Base-by-base conservation (phyloP, 2,113 vertebrate species). In the Podarcis raffonei region DNA sequence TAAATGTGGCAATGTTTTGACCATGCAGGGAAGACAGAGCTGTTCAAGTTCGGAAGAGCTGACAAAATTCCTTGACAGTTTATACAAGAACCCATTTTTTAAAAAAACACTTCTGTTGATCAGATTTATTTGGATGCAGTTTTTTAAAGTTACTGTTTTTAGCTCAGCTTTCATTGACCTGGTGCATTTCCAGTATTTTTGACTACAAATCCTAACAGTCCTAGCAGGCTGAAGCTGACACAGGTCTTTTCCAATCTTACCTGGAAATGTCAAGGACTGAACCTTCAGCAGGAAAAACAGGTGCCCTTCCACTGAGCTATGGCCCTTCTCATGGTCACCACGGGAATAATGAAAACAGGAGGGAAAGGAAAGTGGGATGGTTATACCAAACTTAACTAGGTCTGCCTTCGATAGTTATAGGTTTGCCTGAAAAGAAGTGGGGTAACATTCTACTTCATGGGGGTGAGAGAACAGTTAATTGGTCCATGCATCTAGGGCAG, bases 11-110 rank as follows among this genome's bases (percentile, higher is more conserved):
- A 53, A 11, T 53, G 48, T 53, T 53, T 53, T 53, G 9, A 53
- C 48, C 48, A 53, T 53, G 48, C 48, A 53, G 48, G 48, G 48
- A 53, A 53, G 2, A 12, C 11, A 53, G 48, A 53, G 48, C 48
- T 53, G 48, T 53, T 4, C 83, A 93, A 89, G 78, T 53, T 1
- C 5, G 53, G 48, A 32, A 90, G 79, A n/a, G 35, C 89, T 69
- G 65, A 23, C 7, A 20, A 25, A 3, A 57, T 25, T 71, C n/a
- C 75, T 88, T 72, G 76, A 15, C 59, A 87, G 75, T 89, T 25
- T 62, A 5, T 62, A 78, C 8, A 39, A 79, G 57, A 78, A 8
- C 3, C 83, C 66, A n/a, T 0, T 42, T 48, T 11, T 53, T 53
- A 74, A 35, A 4, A 72, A 11, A 13, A 32, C 32, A 35, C 30